phyloP scores from a whole-genome alignment of 2,113 vertebrate species.

The Peromyscus polionotus region DNA sequence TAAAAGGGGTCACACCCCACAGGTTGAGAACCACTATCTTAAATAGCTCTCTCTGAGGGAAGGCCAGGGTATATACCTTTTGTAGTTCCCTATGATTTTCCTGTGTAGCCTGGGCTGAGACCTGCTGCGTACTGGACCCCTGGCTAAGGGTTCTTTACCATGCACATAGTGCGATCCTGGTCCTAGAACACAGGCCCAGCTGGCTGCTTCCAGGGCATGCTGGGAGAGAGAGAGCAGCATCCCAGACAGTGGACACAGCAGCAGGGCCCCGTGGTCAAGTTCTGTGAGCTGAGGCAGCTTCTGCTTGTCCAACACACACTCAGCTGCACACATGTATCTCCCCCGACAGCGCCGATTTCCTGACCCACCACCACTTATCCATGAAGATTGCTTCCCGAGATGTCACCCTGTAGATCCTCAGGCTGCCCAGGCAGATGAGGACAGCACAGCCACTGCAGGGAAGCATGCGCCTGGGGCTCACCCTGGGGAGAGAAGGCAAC shows the following conservation, averaged over 20 bases:
- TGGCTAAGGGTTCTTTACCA: not conserved
- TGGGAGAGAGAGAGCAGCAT: not conserved
- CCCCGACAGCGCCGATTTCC: not conserved
- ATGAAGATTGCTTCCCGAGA: not conserved
- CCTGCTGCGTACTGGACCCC: not conserved
- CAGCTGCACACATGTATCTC: not conserved
- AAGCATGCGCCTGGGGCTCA: slow-evolving; percentile 70
- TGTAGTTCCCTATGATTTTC: not conserved
- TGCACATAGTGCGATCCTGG: not conserved
- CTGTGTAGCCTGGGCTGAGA: not conserved
- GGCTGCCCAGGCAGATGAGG: not conserved
- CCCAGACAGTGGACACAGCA: not conserved
- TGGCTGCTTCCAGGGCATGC: not conserved
- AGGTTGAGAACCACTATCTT: not conserved
- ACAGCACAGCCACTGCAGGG: no score
- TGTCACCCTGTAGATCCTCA: not conserved
- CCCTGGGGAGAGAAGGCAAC: slow-evolving; percentile 91
- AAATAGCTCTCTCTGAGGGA: not conserved
- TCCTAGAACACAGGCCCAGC: not conserved
- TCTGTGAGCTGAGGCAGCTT: not conserved
- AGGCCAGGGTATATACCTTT: not conserved
- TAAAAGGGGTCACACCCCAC: not conserved
- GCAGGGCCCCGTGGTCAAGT: fast-evolving
- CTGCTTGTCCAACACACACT: not conserved
- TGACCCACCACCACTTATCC: not conserved